phyloP scores from a whole-genome alignment of 2,113 vertebrate species.

The Bettongia penicillata region DNA sequence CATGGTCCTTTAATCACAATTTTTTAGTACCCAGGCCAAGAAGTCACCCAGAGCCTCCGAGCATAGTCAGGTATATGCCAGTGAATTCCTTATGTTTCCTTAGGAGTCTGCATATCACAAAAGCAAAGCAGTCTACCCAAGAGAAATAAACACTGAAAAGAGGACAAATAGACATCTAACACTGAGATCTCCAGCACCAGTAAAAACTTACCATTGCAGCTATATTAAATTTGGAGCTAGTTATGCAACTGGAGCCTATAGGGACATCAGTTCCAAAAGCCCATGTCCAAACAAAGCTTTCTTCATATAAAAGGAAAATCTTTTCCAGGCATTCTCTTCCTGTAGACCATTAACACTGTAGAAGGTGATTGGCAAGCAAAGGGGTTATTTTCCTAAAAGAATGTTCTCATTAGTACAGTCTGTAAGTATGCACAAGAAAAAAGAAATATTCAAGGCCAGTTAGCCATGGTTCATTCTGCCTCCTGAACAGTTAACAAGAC shows the following conservation, averaged over 20 bases:
- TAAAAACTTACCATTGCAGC: neutral
- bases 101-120: neutral
- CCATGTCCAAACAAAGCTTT: neutral
- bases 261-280: neutral
- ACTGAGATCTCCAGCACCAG: neutral
- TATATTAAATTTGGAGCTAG: neutral
- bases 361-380: neutral
- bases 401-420: slow-evolving; percentile 21
- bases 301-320: neutral
- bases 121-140: neutral
- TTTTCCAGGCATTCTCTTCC: slow-evolving; percentile 39
- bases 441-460: slow-evolving; percentile 41
- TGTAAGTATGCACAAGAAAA: slow-evolving; percentile 20
- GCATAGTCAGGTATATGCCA: neutral
- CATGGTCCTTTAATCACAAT: neutral
- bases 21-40: neutral
- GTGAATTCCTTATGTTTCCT: neutral
- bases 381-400: slow-evolving; percentile 8
- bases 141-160: neutral
- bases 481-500: slow-evolving; percentile 76
- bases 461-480: slow-evolving; percentile 31
- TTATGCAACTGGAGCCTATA: neutral
- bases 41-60: neutral
- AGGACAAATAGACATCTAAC: neutral
- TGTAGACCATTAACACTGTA: slow-evolving; percentile 31